phyloP scores from a whole-genome alignment of 1,140 invertebrate species.

The Drosophila setifemur region DNA sequence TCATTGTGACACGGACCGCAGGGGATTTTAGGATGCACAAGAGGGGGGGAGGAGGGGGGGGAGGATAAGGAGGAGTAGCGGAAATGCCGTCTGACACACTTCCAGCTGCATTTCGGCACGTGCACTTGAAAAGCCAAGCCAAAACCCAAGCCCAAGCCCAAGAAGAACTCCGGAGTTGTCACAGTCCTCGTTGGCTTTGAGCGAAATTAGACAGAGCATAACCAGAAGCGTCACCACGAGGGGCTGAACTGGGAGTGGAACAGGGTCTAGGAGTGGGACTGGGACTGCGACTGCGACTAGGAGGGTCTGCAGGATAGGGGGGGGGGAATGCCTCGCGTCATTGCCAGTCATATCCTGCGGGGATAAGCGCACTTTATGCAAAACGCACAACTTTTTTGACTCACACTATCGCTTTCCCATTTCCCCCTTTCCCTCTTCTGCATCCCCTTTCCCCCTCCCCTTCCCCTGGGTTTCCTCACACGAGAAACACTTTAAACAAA shows the following conservation, averaged over 20 bases:
- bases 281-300: not conserved
- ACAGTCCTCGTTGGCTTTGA: conserved; percentile 50
- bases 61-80: too few species aligned
- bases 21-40: too few species aligned
- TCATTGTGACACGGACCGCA: conserved; percentile 5
- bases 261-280: not conserved
- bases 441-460: conserved; percentile 9
- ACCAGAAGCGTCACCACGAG: conserved; percentile 27
- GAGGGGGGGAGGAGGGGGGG: too few species aligned
- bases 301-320: conserved; percentile 8
- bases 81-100: conserved; percentile 69
- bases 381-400: conserved; percentile 76
- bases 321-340: conserved; percentile 52
- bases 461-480: not conserved
- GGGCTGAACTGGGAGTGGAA: not conserved
- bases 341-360: conserved; percentile 77
- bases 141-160: conserved; percentile 5
- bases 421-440: conserved; percentile 29
- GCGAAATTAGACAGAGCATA: conserved; percentile 69
- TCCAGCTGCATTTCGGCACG: conserved; percentile 73
- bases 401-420: too few species aligned
- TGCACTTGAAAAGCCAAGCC: conserved; percentile 66
- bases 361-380: conserved; percentile 78
- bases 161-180: conserved; percentile 47
- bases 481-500: not conserved